Evolutionary conservation across 2,113 vertebrate genomes (phyloP).

Genomic region (Dasyurus viverrinus): DNA sequence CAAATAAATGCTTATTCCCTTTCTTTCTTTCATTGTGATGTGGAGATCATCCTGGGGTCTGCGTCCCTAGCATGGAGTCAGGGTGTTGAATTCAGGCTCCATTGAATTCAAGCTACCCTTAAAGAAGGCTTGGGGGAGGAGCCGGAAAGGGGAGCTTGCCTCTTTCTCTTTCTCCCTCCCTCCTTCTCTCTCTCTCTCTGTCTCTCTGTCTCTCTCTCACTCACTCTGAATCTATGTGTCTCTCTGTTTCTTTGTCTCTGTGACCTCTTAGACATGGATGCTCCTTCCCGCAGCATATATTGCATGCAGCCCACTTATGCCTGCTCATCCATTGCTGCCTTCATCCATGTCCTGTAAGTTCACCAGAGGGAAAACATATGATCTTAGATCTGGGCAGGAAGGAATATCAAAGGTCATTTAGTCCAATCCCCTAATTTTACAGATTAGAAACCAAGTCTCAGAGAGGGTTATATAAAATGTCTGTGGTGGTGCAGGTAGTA

Average conservation of each 20-base stretch:
- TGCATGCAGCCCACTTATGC: background rate
- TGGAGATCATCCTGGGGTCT: background rate
- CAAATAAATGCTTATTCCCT: background rate
- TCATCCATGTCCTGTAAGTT: background rate
- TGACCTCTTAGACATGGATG: background rate
- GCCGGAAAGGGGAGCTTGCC: no score
- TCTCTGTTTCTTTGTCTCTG: background rate
- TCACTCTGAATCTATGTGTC: no score
- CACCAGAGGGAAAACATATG: background rate
- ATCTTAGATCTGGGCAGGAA: background rate
- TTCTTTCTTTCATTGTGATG: background rate
- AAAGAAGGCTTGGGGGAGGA: no score
- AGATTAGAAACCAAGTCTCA: background rate
- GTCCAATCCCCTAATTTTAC: background rate
- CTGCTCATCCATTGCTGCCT: background rate
- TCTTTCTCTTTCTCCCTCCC: no score
- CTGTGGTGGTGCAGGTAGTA: background rate
- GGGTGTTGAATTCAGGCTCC: no score
- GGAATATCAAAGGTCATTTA: background rate
- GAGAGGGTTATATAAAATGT: background rate
- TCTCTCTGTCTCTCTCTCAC: no score
- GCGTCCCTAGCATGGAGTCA: no score
- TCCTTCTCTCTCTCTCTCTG: no score
- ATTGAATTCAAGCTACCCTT: no score
- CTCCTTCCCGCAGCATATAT: background rate